Evolutionary conservation across 2,113 vertebrate genomes (phyloP).

Genomic region (Circaetus gallicus): DNA sequence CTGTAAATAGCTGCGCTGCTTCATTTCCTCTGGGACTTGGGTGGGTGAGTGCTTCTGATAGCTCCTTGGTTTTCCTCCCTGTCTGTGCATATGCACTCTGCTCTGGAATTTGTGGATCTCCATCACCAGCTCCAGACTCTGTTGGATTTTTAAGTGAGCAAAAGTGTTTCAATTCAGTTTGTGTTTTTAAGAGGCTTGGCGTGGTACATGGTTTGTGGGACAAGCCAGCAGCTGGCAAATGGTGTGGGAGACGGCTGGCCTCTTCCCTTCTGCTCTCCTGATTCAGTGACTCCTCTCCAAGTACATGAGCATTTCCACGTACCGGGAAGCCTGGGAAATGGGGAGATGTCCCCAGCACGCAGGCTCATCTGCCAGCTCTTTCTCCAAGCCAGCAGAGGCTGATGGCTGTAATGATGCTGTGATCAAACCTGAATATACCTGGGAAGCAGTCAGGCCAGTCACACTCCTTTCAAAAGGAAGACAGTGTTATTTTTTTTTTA

Average conservation of each 20-base stretch:
- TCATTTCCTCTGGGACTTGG: background rate
- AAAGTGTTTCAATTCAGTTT: background rate
- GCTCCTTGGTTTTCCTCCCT: background rate
- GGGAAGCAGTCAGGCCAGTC: background rate
- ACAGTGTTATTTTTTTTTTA: background rate
- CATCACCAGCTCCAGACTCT: background rate
- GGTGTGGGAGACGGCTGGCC: background rate
- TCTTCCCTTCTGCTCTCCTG: background rate
- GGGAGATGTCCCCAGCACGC: background rate
- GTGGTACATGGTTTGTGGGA: background rate
- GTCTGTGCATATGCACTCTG: background rate
- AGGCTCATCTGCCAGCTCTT: background rate
- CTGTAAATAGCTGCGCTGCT: background rate
- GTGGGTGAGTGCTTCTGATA: background rate
- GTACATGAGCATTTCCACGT: background rate
- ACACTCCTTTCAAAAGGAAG: background rate
- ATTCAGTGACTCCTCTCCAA: background rate
- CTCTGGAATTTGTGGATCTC: background rate
- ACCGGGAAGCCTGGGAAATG: background rate
- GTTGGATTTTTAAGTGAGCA: background rate
- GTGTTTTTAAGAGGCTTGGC: background rate
- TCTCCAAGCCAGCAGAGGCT: background rate
- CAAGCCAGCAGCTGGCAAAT: constrained; percentile 5
- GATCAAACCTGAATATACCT: background rate
- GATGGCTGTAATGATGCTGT: background rate